phyloP scores from a whole-genome alignment of 1,140 invertebrate genomes.

The Drosophila takahashii region DNA sequence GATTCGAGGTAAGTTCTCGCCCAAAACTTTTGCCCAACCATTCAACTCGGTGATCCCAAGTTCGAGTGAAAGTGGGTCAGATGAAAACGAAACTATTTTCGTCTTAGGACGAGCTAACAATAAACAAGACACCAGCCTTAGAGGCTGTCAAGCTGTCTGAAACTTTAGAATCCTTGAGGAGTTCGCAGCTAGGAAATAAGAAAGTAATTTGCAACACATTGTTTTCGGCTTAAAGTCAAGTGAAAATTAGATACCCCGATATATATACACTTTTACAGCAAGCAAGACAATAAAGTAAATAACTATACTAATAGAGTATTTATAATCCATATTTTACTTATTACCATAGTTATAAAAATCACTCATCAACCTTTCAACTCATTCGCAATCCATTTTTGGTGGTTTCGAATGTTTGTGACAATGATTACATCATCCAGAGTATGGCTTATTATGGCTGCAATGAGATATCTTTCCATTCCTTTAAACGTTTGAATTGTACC shows the following conservation, averaged over 20 bases:
- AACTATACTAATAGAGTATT: too few relatives aligned
- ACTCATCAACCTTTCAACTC: not conserved
- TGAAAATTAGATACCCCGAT: not conserved
- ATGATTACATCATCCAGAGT: not conserved
- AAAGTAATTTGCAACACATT: not conserved
- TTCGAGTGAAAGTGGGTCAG: slow-evolving; percentile 33
- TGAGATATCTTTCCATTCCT: not conserved
- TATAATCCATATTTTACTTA: too few relatives aligned
- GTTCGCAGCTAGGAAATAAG: not conserved
- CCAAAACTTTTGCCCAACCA: slow-evolving; percentile 6
- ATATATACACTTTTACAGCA: too few relatives aligned
- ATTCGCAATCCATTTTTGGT: not conserved
- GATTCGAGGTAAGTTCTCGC: slow-evolving; percentile 86
- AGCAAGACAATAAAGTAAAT: too few relatives aligned
- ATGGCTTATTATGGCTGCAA: not conserved
- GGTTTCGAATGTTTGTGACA: not conserved
- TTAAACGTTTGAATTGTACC: not conserved
- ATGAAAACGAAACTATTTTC: slow-evolving; percentile 48
- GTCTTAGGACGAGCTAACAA: slow-evolving; percentile 9
- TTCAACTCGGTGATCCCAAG: not conserved
- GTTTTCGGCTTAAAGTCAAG: slow-evolving; percentile 5
- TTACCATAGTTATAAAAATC: not conserved
- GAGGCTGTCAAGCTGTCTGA: slow-evolving; percentile 1
- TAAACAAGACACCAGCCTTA: slow-evolving; percentile 27
- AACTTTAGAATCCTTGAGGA: slow-evolving; percentile 12